These are phyloP conservation scores for Hybognathus amarus DNA, from an alignment of 2,797 vertebrate species.

Conservation along the genomic window DNA sequence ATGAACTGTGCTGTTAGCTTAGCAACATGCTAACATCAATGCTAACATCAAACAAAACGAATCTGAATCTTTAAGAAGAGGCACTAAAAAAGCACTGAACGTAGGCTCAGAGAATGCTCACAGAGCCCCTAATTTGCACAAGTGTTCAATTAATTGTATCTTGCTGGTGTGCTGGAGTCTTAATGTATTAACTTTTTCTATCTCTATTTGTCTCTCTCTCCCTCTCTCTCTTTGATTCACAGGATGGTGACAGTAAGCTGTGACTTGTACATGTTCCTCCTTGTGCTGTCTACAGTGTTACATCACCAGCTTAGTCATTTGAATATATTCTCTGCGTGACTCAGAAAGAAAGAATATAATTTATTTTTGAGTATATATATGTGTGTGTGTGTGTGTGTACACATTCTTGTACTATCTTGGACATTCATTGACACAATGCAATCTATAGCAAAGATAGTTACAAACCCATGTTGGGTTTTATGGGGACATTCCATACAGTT, in stretches of 20 bases:
- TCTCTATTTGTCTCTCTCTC: constrained; percentile 1
- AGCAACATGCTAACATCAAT: neutral
- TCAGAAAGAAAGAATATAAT: neutral
- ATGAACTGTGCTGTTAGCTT: neutral
- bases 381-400: too few relatives aligned
- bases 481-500: too few relatives aligned
- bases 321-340: neutral
- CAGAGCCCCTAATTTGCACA: constrained; percentile 56
- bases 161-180: constrained; percentile 47
- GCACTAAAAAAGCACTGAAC: constrained; percentile 31
- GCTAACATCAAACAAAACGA: too few relatives aligned
- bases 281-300: constrained; percentile 19
- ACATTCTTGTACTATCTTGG: too few relatives aligned
- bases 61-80: neutral
- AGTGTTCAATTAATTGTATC: constrained; percentile 62
- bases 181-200: constrained; percentile 54
- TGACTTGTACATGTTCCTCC: constrained; percentile 36
- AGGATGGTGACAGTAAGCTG: constrained; percentile 14
- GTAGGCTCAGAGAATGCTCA: constrained; percentile 34
- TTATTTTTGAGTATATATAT: too few relatives aligned
- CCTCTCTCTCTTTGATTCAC: constrained; percentile 29
- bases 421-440: too few relatives aligned
- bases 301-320: constrained; percentile 27
- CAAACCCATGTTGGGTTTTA: too few relatives aligned
- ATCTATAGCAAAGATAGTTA: too few relatives aligned